A percentile compares a stretch with the other conserved stretches of the same genome.
Evolutionary conservation across 2,113 vertebrate species (phyloP).

Genomic region (Alethe diademata): DNA sequence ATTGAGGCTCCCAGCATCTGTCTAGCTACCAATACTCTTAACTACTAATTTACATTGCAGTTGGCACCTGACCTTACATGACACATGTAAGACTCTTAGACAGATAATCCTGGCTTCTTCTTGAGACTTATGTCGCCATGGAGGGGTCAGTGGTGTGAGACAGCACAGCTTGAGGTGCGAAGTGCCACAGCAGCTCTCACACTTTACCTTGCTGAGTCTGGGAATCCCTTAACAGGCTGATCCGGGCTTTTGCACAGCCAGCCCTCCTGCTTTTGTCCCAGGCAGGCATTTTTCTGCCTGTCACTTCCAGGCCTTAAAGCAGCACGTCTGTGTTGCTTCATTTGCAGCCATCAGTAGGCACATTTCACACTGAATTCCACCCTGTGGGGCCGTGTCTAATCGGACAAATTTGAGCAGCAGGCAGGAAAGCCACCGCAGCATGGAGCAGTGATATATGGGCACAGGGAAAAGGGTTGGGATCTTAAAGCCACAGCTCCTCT

Average conservation of each 20-base stretch:
- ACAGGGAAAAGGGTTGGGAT: conserved; percentile 11
- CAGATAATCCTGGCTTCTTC: conserved; percentile 71
- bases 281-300: conserved; percentile 54
- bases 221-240: conserved; percentile 64
- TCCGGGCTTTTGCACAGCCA: conserved; percentile 17
- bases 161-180: conserved; percentile 74
- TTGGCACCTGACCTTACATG: conserved; percentile 75
- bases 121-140: conserved; percentile 78
- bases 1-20: conserved; percentile 68
- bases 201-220: conserved; percentile 68
- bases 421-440: conserved; percentile 78
- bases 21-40: conserved; percentile 73
- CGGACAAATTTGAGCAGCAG: conserved; percentile 98
- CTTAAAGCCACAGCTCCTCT: conserved; percentile 65
- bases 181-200: conserved; percentile 62
- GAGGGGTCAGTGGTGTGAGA: conserved; percentile 75
- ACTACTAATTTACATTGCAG: conserved; percentile 64
- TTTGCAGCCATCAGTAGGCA: conserved; percentile 82
- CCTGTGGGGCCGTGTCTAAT: conserved; percentile 91
- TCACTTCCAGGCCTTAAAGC: conserved; percentile 69
- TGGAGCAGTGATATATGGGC: conserved; percentile 83
- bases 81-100: conserved; percentile 82
- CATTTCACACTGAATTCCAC: conserved; percentile 89
- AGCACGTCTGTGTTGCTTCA: conserved; percentile 72
- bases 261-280: conserved; percentile 35